phyloP scores from a whole-genome alignment of 1,140 invertebrate species.

The Gryon sp. region DNA sequence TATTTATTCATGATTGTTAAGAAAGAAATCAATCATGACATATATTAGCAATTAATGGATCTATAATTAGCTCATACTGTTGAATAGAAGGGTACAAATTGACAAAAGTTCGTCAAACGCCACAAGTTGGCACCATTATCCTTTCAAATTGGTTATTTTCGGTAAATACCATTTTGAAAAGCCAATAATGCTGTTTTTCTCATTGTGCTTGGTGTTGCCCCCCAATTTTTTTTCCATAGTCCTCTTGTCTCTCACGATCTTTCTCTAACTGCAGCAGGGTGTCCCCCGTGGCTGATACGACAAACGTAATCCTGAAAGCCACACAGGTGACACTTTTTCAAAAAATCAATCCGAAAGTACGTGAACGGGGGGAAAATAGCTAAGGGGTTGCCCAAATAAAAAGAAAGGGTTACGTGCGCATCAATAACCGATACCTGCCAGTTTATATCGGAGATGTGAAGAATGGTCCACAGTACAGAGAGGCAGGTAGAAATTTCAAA shows the following conservation, averaged over 20 bases:
- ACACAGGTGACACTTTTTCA: constrained; percentile 76
- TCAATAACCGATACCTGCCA: constrained; percentile 67
- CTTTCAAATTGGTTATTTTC: constrained; percentile 79
- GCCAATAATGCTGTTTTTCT: constrained; percentile 79
- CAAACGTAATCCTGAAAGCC: constrained; percentile 77
- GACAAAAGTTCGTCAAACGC: constrained; percentile 69
- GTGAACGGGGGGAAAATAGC: constrained; percentile 62
- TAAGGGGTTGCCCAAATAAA: constrained; percentile 27
- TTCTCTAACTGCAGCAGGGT: constrained; percentile 60
- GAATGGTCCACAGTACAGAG: constrained; percentile 8
- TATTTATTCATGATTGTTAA: neutral
- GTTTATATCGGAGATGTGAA: constrained; percentile 57
- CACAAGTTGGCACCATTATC: constrained; percentile 73
- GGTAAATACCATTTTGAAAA: constrained; percentile 80
- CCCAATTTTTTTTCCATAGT: constrained; percentile 48
- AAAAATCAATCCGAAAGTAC: constrained; percentile 64
- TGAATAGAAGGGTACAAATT: constrained; percentile 44
- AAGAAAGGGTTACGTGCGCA: constrained; percentile 56
- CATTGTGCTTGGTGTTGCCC: constrained; percentile 69
- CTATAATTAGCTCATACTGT: constrained; percentile 66
- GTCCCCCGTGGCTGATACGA: constrained; percentile 68
- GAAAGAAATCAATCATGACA: constrained; percentile 35
- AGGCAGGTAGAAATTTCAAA: constrained; percentile 62
- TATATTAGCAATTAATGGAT: constrained; percentile 66
- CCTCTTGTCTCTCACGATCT: constrained; percentile 63